Evolutionary conservation across 2,888 invertebrate genomes (phyloP), one percentile per base, ranked within the genome.

Genomic region (Drosophila emarginata): DNA sequence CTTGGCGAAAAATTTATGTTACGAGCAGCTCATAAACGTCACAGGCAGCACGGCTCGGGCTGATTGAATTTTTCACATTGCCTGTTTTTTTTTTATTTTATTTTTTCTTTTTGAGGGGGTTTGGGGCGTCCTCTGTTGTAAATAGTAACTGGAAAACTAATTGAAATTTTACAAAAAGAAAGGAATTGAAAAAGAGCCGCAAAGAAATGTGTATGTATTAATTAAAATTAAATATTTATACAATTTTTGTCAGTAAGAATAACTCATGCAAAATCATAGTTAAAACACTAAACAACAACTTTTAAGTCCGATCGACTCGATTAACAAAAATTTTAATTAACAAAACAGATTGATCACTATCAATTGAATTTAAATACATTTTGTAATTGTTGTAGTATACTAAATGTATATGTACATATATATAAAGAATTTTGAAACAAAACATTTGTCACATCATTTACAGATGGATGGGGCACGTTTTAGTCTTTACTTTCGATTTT

Each of bases 21-120:
- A 62, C 78, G 71, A 64, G 67, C 64, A 11, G 78, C 83, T 80
- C 80, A 82, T 80, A 80, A 80, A 82, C 71, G 83, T 80, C 80
- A 61, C 36, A 36, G 21, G 54, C 54, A 36, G 54, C 54, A 36
- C 61, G 63, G 66, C 65, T 67, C 18, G 21, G 68, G 76, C 69
- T 80, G 79, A 80, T 80, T 80, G 79, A 80, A 68, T 68, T 68
- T 68, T 68, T 61, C 53, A 39, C 67, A 52, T 26, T 61, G 56
- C 68, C 50, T 40, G 50, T 50, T 36, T 56, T 67, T 54, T 23
- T 32, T 32, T 32, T 28, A 5, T 28, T 28, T 28, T 28, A 6
- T 28, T 28, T 28, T 28, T 28, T 28, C n/a, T n/a, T n/a, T n/a
- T n/a, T n/a, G 28, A 28, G 28, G 64, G 40, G 37, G 39, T 12